Conservation (phyloP, 2,797 vertebrate genomes). For the Vireo griseus region DNA sequence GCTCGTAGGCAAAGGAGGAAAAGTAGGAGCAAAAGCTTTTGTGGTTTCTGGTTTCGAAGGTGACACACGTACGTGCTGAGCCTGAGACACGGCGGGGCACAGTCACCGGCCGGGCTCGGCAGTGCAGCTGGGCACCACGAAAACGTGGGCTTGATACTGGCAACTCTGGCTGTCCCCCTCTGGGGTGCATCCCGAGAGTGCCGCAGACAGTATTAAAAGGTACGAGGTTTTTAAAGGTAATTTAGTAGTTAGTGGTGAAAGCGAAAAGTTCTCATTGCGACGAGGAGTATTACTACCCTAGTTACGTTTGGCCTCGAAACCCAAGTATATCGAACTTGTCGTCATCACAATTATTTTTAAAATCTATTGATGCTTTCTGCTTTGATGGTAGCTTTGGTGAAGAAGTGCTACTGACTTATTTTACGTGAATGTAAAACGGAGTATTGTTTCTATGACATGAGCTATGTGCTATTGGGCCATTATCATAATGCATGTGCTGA, state of each 20-base stretch:
- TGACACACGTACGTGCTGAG: accelerated
- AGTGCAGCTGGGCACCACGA: accelerated
- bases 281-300: accelerated
- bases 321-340: background rate
- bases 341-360: accelerated
- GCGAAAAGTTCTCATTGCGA: accelerated
- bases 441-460: background rate
- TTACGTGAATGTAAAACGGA: background rate
- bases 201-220: accelerated
- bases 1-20: background rate
- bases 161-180: accelerated
- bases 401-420: background rate
- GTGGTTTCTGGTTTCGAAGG: background rate
- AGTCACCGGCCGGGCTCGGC: accelerated
- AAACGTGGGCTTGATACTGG: accelerated
- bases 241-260: background rate
- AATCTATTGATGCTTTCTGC: accelerated
- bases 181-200: background rate
- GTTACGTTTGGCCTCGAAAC: background rate
- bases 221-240: background rate
- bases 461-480: accelerated
- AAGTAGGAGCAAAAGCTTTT: background rate
- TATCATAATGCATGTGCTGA: background rate
- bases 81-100: accelerated
- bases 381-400: background rate